Evolutionary conservation across 2,888 invertebrate species (phyloP).

Genomic region (Microplitis deprimator): DNA sequence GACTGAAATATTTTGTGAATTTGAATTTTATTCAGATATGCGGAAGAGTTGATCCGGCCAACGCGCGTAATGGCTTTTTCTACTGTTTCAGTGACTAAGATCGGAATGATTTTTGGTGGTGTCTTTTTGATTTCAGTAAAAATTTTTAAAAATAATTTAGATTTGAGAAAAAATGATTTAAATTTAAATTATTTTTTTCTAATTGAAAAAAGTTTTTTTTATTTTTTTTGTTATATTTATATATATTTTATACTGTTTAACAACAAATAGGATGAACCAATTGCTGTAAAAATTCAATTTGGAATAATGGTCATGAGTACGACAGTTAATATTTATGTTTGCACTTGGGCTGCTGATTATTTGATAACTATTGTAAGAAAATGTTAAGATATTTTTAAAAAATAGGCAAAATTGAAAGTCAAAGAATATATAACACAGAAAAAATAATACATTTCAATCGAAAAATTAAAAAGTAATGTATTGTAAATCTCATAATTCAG

Average conservation of each 20-base stretch:
- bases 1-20: not conserved
- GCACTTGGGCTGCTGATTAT: constrained; percentile 46
- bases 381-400: not conserved
- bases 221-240: not conserved
- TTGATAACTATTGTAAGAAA: constrained; percentile 45
- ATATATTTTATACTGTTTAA: not conserved
- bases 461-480: too few species aligned
- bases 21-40: constrained; percentile 33
- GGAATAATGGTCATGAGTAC: constrained; percentile 29
- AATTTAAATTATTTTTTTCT: not conserved
- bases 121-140: constrained; percentile 44
- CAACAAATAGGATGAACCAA: constrained; percentile 38
- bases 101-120: constrained; percentile 49
- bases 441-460: too few species aligned
- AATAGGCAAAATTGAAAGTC: not conserved
- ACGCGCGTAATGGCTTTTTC: constrained; percentile 44
- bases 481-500: too few species aligned
- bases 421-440: not conserved
- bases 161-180: not conserved
- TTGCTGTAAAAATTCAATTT: constrained; percentile 42
- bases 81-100: constrained; percentile 28
- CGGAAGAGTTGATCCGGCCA: constrained; percentile 32
- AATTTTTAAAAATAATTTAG: not conserved
- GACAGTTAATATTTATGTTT: constrained; percentile 42
- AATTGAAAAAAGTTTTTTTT: not conserved